Percentiles rank a stretch among this genome's conserved stretches.
Evolutionary conservation across 1,140 invertebrate species (phyloP).

Genomic region (Caerostris darwini): DNA sequence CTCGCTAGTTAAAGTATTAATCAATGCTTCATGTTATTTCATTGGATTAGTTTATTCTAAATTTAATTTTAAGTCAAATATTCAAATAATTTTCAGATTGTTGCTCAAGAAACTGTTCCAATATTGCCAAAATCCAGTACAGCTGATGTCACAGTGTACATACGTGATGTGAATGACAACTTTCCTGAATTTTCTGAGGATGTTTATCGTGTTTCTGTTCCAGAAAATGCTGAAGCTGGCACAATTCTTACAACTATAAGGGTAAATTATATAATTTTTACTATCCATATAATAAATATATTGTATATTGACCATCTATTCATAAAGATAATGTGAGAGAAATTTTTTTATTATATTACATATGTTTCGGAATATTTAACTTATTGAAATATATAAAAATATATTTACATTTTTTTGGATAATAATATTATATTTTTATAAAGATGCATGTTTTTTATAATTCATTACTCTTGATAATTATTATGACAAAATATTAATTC

Average conservation of each 20-base stretch:
- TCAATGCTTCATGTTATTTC: not conserved
- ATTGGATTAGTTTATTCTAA: not conserved
- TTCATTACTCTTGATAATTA: no score
- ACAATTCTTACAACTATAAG: slow-evolving; percentile 87
- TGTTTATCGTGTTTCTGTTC: slow-evolving; percentile 85
- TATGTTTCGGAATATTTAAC: no score
- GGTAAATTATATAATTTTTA: slow-evolving; percentile 55
- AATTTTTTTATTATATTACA: no score
- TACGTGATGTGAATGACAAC: slow-evolving; percentile 96
- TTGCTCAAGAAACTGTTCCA: slow-evolving; percentile 79
- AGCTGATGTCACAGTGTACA: slow-evolving; percentile 92
- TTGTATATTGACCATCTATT: not conserved
- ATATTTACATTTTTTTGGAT: no score
- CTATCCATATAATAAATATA: not conserved
- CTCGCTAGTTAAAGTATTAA: not conserved
- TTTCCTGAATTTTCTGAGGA: slow-evolving; percentile 92
- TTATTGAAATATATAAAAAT: no score
- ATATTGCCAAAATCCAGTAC: slow-evolving; percentile 83
- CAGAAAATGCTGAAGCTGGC: slow-evolving; percentile 91
- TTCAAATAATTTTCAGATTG: slow-evolving; percentile 66
- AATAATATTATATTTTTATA: no score
- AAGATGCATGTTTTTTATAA: no score
- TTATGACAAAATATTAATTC: not conserved
- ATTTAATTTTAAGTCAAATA: not conserved
- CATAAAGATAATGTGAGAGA: no score